These are phyloP conservation scores for Epinephelus fuscoguttatus DNA, from an alignment of 2,113 vertebrate genomes.

Conservation along the genomic window DNA sequence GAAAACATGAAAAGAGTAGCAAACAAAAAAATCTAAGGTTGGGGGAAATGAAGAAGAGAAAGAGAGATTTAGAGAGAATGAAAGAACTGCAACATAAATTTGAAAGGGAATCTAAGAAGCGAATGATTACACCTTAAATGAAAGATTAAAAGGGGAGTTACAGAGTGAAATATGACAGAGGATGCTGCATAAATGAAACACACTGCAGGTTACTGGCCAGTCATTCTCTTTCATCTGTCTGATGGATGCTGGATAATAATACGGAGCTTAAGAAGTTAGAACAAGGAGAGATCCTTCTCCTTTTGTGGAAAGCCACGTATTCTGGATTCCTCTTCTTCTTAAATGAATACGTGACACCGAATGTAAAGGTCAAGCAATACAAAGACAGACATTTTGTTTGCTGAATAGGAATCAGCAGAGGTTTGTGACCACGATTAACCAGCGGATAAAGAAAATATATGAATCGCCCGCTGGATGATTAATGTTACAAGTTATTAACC, in stretches of 20 bases:
- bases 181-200: background rate
- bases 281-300: background rate
- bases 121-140: background rate
- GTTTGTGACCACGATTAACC: background rate
- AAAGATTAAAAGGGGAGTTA: background rate
- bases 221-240: background rate
- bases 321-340: background rate
- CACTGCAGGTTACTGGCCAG: background rate
- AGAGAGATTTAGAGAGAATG: background rate
- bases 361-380: background rate
- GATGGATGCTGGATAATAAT: background rate
- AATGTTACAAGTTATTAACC: constrained; percentile 26
- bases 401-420: constrained; percentile 11
- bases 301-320: background rate
- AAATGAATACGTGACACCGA: background rate
- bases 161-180: background rate
- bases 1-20: constrained; percentile 49
- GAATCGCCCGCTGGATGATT: background rate
- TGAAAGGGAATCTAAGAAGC: background rate
- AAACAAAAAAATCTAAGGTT: constrained; percentile 28
- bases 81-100: background rate
- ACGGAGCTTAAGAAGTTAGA: background rate
- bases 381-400: background rate
- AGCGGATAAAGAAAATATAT: background rate
- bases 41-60: constrained; percentile 27